These are phyloP conservation scores for Scaptomyza cyrtandrae DNA, from an alignment of 2,888 invertebrate genomes.

Conservation along the genomic window DNA sequence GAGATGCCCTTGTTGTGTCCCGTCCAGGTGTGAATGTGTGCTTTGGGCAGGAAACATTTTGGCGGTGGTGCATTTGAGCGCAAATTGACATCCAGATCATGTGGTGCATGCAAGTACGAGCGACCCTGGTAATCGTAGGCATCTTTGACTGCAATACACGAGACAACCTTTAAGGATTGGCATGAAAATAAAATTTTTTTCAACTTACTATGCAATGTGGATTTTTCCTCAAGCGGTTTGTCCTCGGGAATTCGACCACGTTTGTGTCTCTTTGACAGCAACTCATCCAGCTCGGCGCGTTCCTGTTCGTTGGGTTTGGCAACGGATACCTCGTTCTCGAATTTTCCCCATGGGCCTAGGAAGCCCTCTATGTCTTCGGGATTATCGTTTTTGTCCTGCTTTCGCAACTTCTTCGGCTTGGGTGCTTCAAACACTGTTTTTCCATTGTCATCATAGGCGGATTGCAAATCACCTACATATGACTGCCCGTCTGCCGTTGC, in stretches of 20 bases:
- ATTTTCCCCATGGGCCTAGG: conserved; percentile 99
- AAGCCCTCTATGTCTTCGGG: conserved; percentile 97
- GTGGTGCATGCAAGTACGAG: conserved; percentile 96
- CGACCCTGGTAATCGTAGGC: conserved; percentile 98
- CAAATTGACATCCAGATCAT: conserved; percentile 95
- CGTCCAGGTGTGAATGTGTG: conserved; percentile 97
- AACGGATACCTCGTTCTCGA: conserved; percentile 93
- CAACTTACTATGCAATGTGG: conserved; percentile 93
- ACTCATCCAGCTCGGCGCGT: conserved; percentile 96
- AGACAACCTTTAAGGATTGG: background rate
- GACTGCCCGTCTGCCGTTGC: conserved; percentile 85
- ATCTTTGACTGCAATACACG: conserved; percentile 90
- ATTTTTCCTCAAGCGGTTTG: conserved; percentile 97
- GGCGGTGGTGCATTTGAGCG: conserved; percentile 95
- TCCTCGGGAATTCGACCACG: conserved; percentile 94
- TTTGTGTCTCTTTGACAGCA: conserved; percentile 95
- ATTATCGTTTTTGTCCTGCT: conserved; percentile 94
- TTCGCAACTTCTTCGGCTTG: conserved; percentile 91
- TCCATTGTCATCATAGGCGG: conserved; percentile 90
- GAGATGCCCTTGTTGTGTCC: conserved; percentile 99
- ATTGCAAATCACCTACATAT: conserved; percentile 87
- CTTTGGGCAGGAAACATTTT: conserved; percentile 97
- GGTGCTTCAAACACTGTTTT: conserved; percentile 96
- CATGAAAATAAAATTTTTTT: background rate
- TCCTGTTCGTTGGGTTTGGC: conserved; percentile 97